A percentile compares a stretch with the other conserved stretches of the same genome.
phyloP scores from a whole-genome alignment of 1,140 invertebrate genomes.

The Venturia canescens region DNA sequence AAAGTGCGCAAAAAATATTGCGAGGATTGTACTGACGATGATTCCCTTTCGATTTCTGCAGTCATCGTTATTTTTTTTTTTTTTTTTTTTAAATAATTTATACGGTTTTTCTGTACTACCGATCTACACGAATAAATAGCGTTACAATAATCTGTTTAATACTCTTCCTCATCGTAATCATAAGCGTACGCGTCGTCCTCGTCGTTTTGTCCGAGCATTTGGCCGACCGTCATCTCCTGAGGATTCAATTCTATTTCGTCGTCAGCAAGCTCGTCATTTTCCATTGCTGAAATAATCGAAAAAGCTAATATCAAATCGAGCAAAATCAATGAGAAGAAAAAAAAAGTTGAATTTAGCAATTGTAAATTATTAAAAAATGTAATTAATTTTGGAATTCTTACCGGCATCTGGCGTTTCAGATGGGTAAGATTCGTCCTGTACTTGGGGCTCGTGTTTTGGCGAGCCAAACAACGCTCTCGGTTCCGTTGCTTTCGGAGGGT shows the following conservation, averaged over 20 bases:
- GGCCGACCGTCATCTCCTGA: slow-evolving; percentile 74
- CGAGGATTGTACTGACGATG: no score
- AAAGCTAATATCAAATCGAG: slow-evolving; percentile 42
- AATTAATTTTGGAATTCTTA: slow-evolving; percentile 35
- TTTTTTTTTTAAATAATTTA: neutral
- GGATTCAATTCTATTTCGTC: slow-evolving; percentile 70
- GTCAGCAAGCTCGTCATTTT: slow-evolving; percentile 74
- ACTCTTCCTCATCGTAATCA: slow-evolving; percentile 71
- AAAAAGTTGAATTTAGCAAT: neutral
- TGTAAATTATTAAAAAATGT: neutral
- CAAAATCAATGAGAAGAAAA: neutral
- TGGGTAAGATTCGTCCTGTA: no score
- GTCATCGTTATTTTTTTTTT: no score
- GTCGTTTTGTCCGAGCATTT: slow-evolving; percentile 74
- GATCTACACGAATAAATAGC: neutral
- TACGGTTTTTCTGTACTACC: no score
- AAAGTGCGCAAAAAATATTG: no score
- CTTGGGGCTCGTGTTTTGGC: no score
- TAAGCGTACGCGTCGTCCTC: slow-evolving; percentile 71
- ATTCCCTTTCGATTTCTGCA: no score
- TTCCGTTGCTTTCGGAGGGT: no score
- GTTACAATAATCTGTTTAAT: slow-evolving; percentile 44
- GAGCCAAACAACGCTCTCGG: no score
- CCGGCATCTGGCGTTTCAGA: slow-evolving; percentile 50
- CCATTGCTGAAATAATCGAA: slow-evolving; percentile 53